A percentile compares a stretch with the other conserved stretches of the same genome.
These are phyloP conservation scores for Lasius fuliginosus DNA, from an alignment of 2,888 invertebrate species.

Conservation along the genomic window DNA sequence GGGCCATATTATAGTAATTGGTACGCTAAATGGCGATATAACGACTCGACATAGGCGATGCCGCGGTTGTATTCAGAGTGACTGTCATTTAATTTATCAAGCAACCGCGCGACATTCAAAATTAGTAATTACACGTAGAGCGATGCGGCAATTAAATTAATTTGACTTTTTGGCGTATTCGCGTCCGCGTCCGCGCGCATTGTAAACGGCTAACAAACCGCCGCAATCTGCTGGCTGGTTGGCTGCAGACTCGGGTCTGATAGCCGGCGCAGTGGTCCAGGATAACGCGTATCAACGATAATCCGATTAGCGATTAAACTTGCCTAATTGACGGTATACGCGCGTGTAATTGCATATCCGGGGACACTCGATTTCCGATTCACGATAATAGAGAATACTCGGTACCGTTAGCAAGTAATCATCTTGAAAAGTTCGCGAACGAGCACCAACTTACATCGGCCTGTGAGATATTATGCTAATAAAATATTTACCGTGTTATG, in stretches of 20 bases:
- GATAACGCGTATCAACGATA: constrained; percentile 72
- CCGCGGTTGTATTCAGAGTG: background rate
- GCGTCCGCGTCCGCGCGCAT: constrained; percentile 18
- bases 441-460: background rate
- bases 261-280: constrained; percentile 54
- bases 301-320: constrained; percentile 75
- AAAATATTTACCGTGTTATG: constrained; percentile 24
- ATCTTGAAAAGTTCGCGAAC: constrained; percentile 57
- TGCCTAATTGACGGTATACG: constrained; percentile 75
- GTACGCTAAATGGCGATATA: constrained; percentile 5
- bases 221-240: constrained; percentile 15
- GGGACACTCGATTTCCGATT: constrained; percentile 63
- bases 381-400: constrained; percentile 63
- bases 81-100: constrained; percentile 50
- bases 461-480: background rate
- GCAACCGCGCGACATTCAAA: background rate
- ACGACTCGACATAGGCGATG: background rate
- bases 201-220: constrained; percentile 21
- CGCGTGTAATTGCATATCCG: constrained; percentile 68
- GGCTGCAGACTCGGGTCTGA: constrained; percentile 11
- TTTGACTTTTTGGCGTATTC: constrained; percentile 63
- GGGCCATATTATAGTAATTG: background rate
- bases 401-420: constrained; percentile 34
- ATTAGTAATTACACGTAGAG: constrained; percentile 60
- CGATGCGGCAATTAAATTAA: constrained; percentile 64